A percentile compares a stretch with the other conserved stretches of the same genome.
These are phyloP conservation scores for Rhinolophus sinicus DNA, from an alignment of 2,113 vertebrate genomes.

Conservation along the genomic window DNA sequence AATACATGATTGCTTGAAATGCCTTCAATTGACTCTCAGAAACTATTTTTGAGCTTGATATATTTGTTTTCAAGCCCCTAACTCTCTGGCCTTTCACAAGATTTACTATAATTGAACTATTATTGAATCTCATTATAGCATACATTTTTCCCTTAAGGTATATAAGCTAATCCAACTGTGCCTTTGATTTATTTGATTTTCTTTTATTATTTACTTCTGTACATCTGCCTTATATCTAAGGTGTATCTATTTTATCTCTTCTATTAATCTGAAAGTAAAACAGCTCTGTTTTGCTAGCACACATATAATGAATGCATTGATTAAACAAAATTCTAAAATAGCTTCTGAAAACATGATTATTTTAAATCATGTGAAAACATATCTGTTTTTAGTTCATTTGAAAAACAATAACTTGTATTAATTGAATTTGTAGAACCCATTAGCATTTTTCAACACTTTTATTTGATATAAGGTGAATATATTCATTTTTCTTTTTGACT, in stretches of 20 bases:
- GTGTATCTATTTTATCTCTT: not conserved
- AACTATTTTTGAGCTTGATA: slow-evolving; percentile 38
- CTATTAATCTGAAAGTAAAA: not conserved
- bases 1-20: slow-evolving; percentile 68
- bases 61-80: slow-evolving; percentile 70
- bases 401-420: not conserved
- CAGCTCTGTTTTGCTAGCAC: not conserved
- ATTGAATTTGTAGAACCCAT: not conserved
- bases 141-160: slow-evolving; percentile 48
- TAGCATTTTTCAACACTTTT: not conserved
- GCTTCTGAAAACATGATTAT: not conserved
- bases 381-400: not conserved
- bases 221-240: slow-evolving; percentile 24
- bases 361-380: not conserved
- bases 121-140: slow-evolving; percentile 56
- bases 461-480: not conserved
- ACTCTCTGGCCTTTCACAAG: not conserved
- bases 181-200: slow-evolving; percentile 51
- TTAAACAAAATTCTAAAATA: not conserved
- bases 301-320: not conserved
- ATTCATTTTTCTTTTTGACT: not conserved
- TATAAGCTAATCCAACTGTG: slow-evolving; percentile 41
- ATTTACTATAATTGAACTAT: not conserved
- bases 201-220: slow-evolving; percentile 16
- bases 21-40: slow-evolving; percentile 66